phyloP scores from a whole-genome alignment of 2,797 vertebrate genomes.

The Myotis pilosus region DNA sequence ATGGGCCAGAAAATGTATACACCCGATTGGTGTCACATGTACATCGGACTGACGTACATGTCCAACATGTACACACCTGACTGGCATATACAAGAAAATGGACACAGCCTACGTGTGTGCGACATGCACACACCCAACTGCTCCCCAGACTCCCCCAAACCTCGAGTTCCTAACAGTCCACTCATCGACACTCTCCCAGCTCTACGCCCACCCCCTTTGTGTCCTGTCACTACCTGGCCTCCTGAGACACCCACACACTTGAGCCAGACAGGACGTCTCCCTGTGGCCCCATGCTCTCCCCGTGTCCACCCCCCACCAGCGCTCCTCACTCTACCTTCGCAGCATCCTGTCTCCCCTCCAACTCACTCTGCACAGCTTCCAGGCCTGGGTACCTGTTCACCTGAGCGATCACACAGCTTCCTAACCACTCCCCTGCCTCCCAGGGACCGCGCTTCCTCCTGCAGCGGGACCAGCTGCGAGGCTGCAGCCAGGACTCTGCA shows the following conservation, averaged over 20 bases:
- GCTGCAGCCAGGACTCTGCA: rapidly evolving
- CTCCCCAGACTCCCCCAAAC: not conserved
- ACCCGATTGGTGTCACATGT: not conserved
- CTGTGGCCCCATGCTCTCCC: rapidly evolving
- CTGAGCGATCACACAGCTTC: not conserved
- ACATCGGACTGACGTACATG: rapidly evolving
- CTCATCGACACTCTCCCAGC: not conserved
- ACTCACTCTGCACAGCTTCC: not conserved
- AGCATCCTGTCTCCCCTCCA: not conserved
- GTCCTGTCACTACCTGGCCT: not conserved
- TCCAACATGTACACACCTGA: not conserved
- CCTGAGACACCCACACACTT: too few relatives aligned
- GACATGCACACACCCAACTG: rapidly evolving
- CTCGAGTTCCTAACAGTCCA: not conserved
- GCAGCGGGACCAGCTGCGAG: not conserved
- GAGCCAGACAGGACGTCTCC: not conserved
- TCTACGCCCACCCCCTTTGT: too few relatives aligned
- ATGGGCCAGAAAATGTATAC: too few relatives aligned
- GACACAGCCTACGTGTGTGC: not conserved
- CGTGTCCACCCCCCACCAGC: not conserved
- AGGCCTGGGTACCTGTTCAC: not conserved
- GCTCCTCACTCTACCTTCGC: not conserved
- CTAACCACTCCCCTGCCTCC: not conserved
- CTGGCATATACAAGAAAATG: not conserved
- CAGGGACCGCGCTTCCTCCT: not conserved